Conservation (phyloP, 2,113 vertebrate species). For the Todiramphus chloris region DNA sequence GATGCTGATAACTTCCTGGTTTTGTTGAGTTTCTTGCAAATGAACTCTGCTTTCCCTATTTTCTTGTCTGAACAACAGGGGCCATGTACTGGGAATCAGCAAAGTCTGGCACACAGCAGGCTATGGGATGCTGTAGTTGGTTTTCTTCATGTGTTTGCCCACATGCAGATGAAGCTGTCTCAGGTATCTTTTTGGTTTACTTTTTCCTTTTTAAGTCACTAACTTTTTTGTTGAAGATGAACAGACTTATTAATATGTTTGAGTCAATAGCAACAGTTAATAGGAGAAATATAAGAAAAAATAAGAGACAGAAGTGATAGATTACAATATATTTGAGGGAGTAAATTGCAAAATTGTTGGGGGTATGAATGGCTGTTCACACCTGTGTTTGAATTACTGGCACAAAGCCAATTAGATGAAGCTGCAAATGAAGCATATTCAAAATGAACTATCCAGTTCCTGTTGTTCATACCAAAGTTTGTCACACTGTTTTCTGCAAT, state of each 20-base stretch:
- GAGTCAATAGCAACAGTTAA: neutral
- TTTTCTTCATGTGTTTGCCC: slow-evolving; percentile 95
- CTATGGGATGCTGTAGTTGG: slow-evolving; percentile 98
- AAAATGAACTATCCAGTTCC: neutral
- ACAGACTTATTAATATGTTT: neutral
- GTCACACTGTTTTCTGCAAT: neutral
- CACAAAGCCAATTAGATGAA: neutral
- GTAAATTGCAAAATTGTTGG: neutral
- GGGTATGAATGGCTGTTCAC: neutral
- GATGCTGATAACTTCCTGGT: neutral
- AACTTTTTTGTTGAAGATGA: neutral
- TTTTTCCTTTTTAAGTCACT: neutral
- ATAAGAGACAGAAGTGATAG: neutral
- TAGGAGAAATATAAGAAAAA: neutral
- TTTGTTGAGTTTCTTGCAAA: neutral
- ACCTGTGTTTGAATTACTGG: neutral
- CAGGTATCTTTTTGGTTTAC: slow-evolving; percentile 77
- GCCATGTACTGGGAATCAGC: slow-evolving; percentile 95
- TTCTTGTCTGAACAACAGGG: slow-evolving; percentile 72
- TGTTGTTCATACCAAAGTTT: neutral
- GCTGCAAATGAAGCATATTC: neutral
- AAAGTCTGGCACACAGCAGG: slow-evolving; percentile 94
- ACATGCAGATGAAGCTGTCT: slow-evolving; percentile 98
- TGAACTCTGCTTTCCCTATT: neutral
- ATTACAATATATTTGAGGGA: neutral